phyloP scores from a whole-genome alignment of 2,888 invertebrate genomes.

The Digitonthophagus gazella region DNA sequence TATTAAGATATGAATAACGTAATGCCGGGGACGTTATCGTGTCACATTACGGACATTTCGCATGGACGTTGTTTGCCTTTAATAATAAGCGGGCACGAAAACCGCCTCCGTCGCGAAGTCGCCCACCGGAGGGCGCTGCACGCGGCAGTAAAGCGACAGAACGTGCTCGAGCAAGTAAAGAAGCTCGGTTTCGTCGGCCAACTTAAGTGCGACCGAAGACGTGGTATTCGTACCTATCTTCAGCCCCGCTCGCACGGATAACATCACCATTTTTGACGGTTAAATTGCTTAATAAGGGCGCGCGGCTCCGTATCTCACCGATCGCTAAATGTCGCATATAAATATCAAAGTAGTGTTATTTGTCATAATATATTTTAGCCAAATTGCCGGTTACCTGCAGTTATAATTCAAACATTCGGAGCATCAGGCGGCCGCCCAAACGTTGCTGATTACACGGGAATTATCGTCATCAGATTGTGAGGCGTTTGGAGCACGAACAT shows the following conservation, averaged over 20 bases:
- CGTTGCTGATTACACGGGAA: neutral
- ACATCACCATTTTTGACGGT: slow-evolving; percentile 15
- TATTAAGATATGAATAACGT: slow-evolving; percentile 24
- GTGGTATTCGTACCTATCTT: slow-evolving; percentile 1
- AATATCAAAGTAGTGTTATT: slow-evolving; percentile 13
- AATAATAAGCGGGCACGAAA: slow-evolving; percentile 19
- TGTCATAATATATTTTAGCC: slow-evolving; percentile 2
- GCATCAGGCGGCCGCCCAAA: neutral
- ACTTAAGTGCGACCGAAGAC: too few species aligned
- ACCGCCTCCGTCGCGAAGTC: neutral
- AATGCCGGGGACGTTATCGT: slow-evolving; percentile 18
- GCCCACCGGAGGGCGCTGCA: neutral
- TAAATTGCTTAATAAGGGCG: slow-evolving; percentile 15
- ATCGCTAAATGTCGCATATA: slow-evolving; percentile 2
- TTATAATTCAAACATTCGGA: neutral
- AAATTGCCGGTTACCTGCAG: neutral
- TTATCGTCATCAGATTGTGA: neutral
- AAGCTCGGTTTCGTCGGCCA: neutral
- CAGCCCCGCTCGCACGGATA: slow-evolving; percentile 7
- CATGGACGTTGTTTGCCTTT: slow-evolving; percentile 22
- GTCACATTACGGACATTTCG: slow-evolving; percentile 22
- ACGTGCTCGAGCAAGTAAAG: neutral
- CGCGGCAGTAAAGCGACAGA: neutral
- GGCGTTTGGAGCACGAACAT: neutral
- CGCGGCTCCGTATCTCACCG: slow-evolving; percentile 1